These are phyloP conservation scores for Drosophila formosana DNA, from an alignment of 2,888 invertebrate genomes.

Conservation along the genomic window DNA sequence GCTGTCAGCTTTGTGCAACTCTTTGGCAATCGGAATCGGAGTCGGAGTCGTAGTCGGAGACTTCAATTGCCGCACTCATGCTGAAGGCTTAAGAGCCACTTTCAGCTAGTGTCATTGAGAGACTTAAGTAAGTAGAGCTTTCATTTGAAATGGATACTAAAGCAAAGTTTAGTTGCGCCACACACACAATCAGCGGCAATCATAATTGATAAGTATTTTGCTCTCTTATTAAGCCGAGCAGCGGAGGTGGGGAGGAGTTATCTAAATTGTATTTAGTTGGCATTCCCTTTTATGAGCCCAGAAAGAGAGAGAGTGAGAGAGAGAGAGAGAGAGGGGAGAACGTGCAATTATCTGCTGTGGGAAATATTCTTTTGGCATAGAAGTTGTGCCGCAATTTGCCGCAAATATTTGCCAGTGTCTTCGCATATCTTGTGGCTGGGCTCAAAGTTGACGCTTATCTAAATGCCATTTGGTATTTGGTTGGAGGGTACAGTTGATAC, in stretches of 20 bases:
- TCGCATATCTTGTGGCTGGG: constrained; percentile 40
- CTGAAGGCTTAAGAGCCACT: constrained; percentile 6
- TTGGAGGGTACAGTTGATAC: constrained; percentile 25
- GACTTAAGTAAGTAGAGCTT: constrained; percentile 19
- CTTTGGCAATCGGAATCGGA: not conserved
- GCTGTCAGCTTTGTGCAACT: not conserved
- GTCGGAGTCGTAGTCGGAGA: constrained; percentile 1
- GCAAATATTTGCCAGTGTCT: constrained; percentile 53
- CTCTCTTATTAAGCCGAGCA: too few relatives aligned
- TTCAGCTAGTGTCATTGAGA: constrained; percentile 23
- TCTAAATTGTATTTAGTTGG: constrained; percentile 37
- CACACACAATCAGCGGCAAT: constrained; percentile 17
- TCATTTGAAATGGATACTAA: constrained; percentile 16
- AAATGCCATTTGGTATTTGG: constrained; percentile 73
- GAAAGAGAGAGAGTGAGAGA: not conserved
- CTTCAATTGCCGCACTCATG: constrained; percentile 21
- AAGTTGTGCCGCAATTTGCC: constrained; percentile 25
- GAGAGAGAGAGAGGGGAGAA: not conserved
- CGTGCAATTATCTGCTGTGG: constrained; percentile 35
- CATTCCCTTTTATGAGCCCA: constrained; percentile 9
- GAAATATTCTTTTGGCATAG: constrained; percentile 32
- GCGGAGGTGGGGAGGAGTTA: not conserved
- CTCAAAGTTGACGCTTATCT: constrained; percentile 62
- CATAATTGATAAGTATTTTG: constrained; percentile 38
- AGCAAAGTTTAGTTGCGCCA: constrained; percentile 1